Evolutionary conservation across 1,140 invertebrate species (phyloP).

Genomic region (Pentalonia nigronervosa): DNA sequence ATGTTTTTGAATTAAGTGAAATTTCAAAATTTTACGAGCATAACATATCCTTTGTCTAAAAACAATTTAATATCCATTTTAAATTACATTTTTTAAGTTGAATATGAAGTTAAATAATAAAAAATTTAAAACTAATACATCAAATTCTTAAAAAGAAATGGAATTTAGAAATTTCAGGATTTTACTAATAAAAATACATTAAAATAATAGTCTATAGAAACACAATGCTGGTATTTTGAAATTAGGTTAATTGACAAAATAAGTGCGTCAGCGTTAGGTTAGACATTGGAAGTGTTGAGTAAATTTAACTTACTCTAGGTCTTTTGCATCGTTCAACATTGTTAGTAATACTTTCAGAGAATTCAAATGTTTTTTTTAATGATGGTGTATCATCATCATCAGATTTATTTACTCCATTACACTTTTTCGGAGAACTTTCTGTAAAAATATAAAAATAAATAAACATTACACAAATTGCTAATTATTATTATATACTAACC

Average conservation of each 20-base stretch:
- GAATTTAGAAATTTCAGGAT: not conserved
- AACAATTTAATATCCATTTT: no score
- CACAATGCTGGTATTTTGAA: not conserved
- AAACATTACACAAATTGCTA: not conserved
- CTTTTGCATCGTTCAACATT: constrained; percentile 46
- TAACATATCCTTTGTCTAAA: not conserved
- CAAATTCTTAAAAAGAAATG: not conserved
- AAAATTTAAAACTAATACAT: not conserved
- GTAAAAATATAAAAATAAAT: not conserved
- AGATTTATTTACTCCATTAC: constrained; percentile 42
- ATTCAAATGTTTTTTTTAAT: constrained; percentile 38
- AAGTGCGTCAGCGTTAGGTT: not conserved
- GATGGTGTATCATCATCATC: constrained; percentile 40
- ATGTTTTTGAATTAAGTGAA: no score
- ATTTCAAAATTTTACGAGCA: not conserved
- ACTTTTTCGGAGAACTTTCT: constrained; percentile 33
- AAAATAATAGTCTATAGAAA: not conserved
- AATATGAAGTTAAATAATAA: not conserved
- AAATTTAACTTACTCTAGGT: constrained; percentile 44
- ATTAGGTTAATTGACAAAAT: not conserved
- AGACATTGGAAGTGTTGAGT: not conserved
- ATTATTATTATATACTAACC: not conserved
- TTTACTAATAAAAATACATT: not conserved
- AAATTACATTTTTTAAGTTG: no score
- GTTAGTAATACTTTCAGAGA: constrained; percentile 4